Conservation (phyloP, 2,113 vertebrate genomes). For the Rafetus swinhoei region DNA sequence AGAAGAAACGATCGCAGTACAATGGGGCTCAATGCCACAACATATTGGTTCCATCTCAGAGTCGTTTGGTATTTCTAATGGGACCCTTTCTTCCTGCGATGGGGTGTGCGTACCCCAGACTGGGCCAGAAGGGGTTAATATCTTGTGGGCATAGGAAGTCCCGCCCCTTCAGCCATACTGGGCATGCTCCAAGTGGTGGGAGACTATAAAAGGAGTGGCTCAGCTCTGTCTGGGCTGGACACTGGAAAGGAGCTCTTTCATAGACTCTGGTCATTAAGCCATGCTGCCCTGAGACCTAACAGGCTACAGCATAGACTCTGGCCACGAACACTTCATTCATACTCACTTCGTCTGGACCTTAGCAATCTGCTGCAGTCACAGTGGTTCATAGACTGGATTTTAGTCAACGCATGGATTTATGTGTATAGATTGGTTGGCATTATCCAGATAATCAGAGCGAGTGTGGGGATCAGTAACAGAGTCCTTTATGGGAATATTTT, state of each 20-base stretch:
- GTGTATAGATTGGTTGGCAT: not conserved
- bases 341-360: not conserved
- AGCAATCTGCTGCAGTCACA: not conserved
- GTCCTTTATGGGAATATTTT: not conserved
- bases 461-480: not conserved
- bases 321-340: not conserved
- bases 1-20: not conserved
- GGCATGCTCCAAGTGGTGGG: too few relatives aligned
- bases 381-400: not conserved
- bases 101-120: too few relatives aligned
- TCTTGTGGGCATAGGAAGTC: too few relatives aligned
- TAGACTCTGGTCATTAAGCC: too few relatives aligned
- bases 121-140: too few relatives aligned
- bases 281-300: too few relatives aligned
- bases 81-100: not conserved
- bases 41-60: not conserved
- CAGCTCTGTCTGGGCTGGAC: too few relatives aligned
- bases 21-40: not conserved
- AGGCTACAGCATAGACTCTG: too few relatives aligned
- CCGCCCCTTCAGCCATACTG: too few relatives aligned
- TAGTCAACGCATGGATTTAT: not conserved
- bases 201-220: too few relatives aligned
- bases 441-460: not conserved
- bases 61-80: not conserved
- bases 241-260: too few relatives aligned